Percentiles rank a stretch among this genome's conserved stretches.
phyloP scores from a whole-genome alignment of 2,888 invertebrate genomes.

The Ophonus ardosiacus region DNA sequence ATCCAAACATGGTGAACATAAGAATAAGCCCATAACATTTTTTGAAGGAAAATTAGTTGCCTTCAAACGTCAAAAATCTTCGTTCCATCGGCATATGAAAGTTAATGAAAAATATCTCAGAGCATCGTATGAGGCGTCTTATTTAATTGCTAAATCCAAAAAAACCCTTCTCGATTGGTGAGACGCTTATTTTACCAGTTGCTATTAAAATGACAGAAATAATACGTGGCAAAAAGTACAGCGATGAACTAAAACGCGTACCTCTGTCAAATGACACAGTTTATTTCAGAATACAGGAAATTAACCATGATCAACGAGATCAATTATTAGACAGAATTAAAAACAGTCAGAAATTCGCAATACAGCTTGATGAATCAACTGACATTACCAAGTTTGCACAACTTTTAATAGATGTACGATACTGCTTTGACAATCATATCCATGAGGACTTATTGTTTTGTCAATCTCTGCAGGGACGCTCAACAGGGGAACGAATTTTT shows the following conservation, averaged over 20 bases:
- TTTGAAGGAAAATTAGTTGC: slow-evolving; percentile 52
- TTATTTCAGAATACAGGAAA: not conserved
- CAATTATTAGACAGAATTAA: slow-evolving; percentile 55
- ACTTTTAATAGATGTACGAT: slow-evolving; percentile 35
- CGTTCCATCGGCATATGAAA: slow-evolving; percentile 2
- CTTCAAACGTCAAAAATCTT: slow-evolving; percentile 50
- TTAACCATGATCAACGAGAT: not conserved
- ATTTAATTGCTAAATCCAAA: slow-evolving; percentile 54
- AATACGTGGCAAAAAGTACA: slow-evolving; percentile 51
- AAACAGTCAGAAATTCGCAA: slow-evolving; percentile 48
- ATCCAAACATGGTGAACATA: slow-evolving; percentile 27
- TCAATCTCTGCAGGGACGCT: not conserved
- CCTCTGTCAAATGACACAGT: slow-evolving; percentile 53
- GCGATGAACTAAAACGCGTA: slow-evolving; percentile 40
- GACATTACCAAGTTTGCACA: slow-evolving; percentile 50
- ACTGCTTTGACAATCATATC: not conserved
- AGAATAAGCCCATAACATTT: slow-evolving; percentile 45
- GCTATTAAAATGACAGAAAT: slow-evolving; percentile 58
- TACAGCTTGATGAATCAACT: slow-evolving; percentile 58
- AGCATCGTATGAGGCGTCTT: slow-evolving; percentile 62
- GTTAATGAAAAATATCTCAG: slow-evolving; percentile 54
- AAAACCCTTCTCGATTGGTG: slow-evolving; percentile 57
- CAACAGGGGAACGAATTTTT: not conserved
- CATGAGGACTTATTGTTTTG: not conserved
- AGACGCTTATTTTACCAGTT: slow-evolving; percentile 58